These are phyloP conservation scores for Hippoglossus stenolepis DNA, from an alignment of 2,113 vertebrate species.

Conservation along the genomic window DNA sequence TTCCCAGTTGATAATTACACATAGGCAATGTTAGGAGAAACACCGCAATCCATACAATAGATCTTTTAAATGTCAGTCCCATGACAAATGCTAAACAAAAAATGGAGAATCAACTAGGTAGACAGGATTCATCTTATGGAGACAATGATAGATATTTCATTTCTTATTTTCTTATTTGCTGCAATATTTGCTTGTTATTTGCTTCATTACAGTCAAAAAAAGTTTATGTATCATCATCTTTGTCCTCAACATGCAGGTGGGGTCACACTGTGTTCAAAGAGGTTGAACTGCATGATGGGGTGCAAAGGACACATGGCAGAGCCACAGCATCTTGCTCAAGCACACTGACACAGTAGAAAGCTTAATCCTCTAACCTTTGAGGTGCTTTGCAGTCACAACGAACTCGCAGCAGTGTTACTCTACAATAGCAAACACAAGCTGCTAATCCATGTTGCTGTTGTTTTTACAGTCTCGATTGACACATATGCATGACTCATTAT, in stretches of 20 bases:
- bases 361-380: conserved; percentile 36
- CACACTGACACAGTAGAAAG: conserved; percentile 11
- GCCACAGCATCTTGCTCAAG: conserved; percentile 24
- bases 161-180: neutral
- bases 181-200: neutral
- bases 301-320: neutral
- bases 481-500: conserved; percentile 17
- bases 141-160: too few relatives aligned
- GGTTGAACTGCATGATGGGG: neutral
- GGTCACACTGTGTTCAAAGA: neutral
- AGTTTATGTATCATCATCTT: neutral
- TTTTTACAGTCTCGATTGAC: neutral
- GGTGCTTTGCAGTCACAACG: conserved; percentile 8
- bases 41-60: too few relatives aligned
- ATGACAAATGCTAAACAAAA: too few relatives aligned
- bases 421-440: conserved; percentile 12
- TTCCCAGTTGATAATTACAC: too few relatives aligned
- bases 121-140: too few relatives aligned
- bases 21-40: too few relatives aligned
- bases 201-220: too few relatives aligned
- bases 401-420: conserved; percentile 20
- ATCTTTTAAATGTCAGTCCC: too few relatives aligned
- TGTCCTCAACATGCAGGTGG: neutral
- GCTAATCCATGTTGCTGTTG: conserved; percentile 20
- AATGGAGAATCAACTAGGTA: too few relatives aligned